Evolutionary conservation across 2,113 vertebrate species (phyloP).

Genomic region (Chloebia gouldiae): DNA sequence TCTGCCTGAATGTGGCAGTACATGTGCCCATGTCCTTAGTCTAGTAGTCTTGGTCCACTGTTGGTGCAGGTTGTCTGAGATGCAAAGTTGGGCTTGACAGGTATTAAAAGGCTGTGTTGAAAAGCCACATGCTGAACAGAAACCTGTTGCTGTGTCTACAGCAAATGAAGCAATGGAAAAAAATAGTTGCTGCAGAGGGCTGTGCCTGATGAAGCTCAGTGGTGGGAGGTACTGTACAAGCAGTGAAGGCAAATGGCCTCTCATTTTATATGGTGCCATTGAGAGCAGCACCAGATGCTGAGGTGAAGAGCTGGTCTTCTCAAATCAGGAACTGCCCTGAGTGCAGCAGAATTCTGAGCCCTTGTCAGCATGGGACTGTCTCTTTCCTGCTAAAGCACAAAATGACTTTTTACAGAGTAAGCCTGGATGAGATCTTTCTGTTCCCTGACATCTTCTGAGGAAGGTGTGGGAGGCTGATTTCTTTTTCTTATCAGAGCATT

Average conservation of each 20-base stretch:
- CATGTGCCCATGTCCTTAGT: fast-evolving
- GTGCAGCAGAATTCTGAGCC: not conserved
- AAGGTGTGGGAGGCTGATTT: not conserved
- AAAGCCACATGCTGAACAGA: not conserved
- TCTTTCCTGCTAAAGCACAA: not conserved
- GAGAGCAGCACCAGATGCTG: not conserved
- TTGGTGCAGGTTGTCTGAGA: not conserved
- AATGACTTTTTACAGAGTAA: not conserved
- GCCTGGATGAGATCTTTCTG: not conserved
- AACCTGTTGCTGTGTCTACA: not conserved
- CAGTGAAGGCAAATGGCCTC: not conserved
- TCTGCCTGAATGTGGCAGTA: not conserved
- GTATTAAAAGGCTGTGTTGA: not conserved
- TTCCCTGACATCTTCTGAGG: not conserved
- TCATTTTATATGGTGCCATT: not conserved
- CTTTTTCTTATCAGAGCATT: not conserved
- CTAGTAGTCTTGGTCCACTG: not conserved
- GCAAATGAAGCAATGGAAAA: not conserved
- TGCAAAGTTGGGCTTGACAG: not conserved
- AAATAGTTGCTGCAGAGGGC: not conserved
- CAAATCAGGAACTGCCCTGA: not conserved
- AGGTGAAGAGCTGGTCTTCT: not conserved
- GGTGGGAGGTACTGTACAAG: not conserved
- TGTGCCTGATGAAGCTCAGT: not conserved
- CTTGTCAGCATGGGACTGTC: not conserved